phyloP scores from a whole-genome alignment of 2,113 vertebrate species.

The Toxotes chatareus region DNA sequence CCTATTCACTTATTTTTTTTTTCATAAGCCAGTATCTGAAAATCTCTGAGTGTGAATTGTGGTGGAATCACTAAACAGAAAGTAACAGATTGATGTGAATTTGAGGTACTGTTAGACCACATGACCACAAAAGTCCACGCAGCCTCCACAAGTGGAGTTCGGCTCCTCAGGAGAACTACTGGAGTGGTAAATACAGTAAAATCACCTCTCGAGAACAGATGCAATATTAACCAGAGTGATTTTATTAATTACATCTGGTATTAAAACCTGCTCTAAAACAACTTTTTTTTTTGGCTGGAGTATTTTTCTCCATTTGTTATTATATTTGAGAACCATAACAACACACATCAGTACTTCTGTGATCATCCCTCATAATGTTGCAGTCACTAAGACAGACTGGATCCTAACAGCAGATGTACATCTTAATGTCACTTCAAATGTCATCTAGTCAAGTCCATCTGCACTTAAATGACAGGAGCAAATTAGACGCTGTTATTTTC shows the following conservation, averaged over 20 bases:
- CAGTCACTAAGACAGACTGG: conserved; percentile 17
- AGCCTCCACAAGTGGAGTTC: conserved; percentile 77
- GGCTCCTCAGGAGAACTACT: conserved; percentile 70
- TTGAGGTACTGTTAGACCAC: conserved; percentile 80
- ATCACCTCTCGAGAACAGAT: conserved; percentile 5
- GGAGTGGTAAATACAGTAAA: conserved; percentile 71
- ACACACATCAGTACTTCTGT: conserved; percentile 7
- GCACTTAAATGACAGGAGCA: neutral
- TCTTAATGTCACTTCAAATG: conserved; percentile 17
- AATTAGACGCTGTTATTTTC: neutral
- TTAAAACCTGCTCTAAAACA: conserved; percentile 43
- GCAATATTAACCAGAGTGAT: conserved; percentile 63
- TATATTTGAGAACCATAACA: conserved; percentile 24
- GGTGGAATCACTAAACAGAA: conserved; percentile 12
- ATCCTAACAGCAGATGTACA: conserved; percentile 55
- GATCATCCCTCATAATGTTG: conserved; percentile 20
- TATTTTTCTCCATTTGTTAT: conserved; percentile 8
- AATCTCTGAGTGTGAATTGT: conserved; percentile 14
- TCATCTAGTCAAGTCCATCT: conserved; percentile 30
- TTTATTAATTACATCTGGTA: conserved; percentile 45
- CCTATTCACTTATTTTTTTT: neutral
- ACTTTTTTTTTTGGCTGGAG: too few relatives aligned
- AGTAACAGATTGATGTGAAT: conserved; percentile 75
- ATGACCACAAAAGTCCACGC: conserved; percentile 77
- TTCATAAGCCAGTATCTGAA: neutral